phyloP scores from a whole-genome alignment of 2,797 vertebrate species.

The Brachymystax lenok region DNA sequence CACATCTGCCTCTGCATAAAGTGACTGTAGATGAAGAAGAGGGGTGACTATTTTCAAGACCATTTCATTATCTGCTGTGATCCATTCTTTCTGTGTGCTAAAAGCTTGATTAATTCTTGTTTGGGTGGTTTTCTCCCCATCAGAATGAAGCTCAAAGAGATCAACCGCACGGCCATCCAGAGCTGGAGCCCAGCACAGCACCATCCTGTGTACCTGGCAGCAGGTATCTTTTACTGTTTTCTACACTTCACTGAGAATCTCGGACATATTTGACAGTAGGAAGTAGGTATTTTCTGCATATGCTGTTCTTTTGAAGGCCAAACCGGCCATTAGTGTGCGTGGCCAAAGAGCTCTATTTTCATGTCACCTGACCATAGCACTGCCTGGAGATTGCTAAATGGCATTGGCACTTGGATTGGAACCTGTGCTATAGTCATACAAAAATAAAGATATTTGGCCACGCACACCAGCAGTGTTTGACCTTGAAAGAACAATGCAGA shows the following conservation, averaged over 20 bases:
- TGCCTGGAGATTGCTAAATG: too few species aligned
- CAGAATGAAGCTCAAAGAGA: constrained; percentile 97
- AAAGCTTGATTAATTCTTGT: background rate
- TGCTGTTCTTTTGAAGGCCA: too few species aligned
- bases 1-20: too few species aligned
- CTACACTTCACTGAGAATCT: background rate
- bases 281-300: too few species aligned
- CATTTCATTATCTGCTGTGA: background rate
- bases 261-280: background rate
- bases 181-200: constrained; percentile 95
- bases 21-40: background rate
- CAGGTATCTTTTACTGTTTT: constrained; percentile 73
- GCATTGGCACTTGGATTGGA: too few species aligned
- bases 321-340: too few species aligned
- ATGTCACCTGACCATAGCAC: too few species aligned
- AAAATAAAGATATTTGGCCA: too few species aligned
- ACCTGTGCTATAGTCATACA: too few species aligned
- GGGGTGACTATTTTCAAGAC: background rate
- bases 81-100: background rate
- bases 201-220: constrained; percentile 92
- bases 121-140: background rate
- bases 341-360: too few species aligned
- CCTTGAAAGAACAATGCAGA: too few species aligned
- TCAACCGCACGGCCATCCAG: constrained; percentile 95
- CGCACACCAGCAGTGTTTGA: too few species aligned